phyloP scores from a whole-genome alignment of 64 coral and sea anemone genomes.

The Porites australiensis region DNA sequence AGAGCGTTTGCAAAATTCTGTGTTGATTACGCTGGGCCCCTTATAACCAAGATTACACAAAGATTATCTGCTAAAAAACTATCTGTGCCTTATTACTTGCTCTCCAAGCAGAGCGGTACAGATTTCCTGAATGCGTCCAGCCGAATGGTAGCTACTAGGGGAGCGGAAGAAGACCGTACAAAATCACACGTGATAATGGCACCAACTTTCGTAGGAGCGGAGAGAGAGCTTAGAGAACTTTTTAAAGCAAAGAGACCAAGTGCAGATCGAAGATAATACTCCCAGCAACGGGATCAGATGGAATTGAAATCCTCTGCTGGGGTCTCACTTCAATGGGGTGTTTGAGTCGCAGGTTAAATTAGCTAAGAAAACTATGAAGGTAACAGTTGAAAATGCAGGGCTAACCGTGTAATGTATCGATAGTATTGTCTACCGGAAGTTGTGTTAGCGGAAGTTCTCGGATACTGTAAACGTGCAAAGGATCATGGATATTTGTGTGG shows the following conservation, averaged over 20 bases:
- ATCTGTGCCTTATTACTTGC: slow-evolving; percentile 36
- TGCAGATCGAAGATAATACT: background rate
- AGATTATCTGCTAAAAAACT: slow-evolving; percentile 19
- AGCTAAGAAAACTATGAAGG: slow-evolving; percentile 26
- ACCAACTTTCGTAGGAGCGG: slow-evolving; percentile 50
- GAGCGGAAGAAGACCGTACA: background rate
- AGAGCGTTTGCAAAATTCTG: slow-evolving; percentile 3
- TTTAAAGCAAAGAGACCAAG: background rate
- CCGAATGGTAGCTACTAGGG: slow-evolving; percentile 26
- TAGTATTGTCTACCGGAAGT: too few relatives aligned
- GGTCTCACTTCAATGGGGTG: slow-evolving; percentile 21
- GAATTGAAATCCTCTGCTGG: slow-evolving; percentile 45
- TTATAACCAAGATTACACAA: background rate
- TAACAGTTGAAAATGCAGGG: slow-evolving; percentile 33
- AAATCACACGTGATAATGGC: slow-evolving; percentile 13
- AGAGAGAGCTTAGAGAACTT: slow-evolving; percentile 23
- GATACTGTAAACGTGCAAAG: too few relatives aligned
- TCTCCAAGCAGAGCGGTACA: slow-evolving; percentile 26
- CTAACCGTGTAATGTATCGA: background rate
- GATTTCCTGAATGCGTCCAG: slow-evolving; percentile 37
- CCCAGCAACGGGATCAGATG: slow-evolving; percentile 20
- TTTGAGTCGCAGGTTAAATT: slow-evolving; percentile 57
- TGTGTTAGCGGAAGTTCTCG: too few relatives aligned
- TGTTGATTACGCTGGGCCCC: slow-evolving; percentile 44
- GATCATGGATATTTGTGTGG: too few relatives aligned